Conservation (phyloP, 2,113 vertebrate species). For the Athene cunicularia region DNA sequence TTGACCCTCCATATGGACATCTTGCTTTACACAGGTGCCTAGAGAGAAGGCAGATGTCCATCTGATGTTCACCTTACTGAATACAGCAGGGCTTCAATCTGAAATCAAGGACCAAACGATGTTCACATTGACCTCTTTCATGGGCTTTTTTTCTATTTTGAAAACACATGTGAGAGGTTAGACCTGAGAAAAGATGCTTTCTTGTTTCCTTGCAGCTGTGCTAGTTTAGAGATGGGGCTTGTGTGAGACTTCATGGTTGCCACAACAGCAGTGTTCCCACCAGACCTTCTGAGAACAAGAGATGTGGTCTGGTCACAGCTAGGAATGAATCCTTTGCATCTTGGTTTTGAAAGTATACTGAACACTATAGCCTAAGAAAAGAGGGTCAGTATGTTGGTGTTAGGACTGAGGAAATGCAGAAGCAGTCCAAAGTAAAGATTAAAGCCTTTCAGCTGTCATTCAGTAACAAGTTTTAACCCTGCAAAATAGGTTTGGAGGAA, state of each 20-base stretch:
- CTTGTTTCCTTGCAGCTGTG: not conserved
- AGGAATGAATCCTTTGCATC: not conserved
- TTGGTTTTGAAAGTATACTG: not conserved
- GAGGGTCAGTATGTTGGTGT: not conserved
- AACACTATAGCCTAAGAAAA: not conserved
- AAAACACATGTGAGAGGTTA: accelerated
- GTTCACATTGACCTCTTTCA: not conserved
- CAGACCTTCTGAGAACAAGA: not conserved
- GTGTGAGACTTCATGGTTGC: not conserved
- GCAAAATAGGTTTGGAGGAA: not conserved
- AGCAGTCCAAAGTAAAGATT: not conserved
- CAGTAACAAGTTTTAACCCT: not conserved
- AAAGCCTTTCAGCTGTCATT: not conserved
- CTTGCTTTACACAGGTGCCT: not conserved
- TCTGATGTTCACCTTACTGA: not conserved
- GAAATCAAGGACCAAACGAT: not conserved
- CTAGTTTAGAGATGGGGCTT: not conserved
- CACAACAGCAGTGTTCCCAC: not conserved
- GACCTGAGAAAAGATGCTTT: not conserved
- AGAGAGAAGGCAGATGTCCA: not conserved
- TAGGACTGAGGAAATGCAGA: not conserved
- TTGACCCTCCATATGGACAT: not conserved
- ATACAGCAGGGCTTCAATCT: not conserved
- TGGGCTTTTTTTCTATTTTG: not conserved
- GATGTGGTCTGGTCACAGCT: not conserved